Evolutionary conservation across 2,888 invertebrate species (phyloP).

Genomic region (Dolichomitus sp.): DNA sequence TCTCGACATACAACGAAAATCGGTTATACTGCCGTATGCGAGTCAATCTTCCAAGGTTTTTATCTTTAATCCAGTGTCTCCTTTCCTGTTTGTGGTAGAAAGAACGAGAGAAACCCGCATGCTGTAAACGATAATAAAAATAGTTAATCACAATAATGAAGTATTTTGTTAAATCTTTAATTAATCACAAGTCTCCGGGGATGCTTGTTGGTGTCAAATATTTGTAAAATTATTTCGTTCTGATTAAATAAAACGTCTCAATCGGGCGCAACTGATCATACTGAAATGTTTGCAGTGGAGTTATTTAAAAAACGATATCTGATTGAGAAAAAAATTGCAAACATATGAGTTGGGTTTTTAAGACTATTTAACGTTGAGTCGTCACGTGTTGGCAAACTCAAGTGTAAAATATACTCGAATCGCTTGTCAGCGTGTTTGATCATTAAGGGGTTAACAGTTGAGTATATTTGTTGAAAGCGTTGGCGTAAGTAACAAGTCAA

Average conservation of each 20-base stretch:
- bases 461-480: conserved; percentile 6
- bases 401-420: neutral
- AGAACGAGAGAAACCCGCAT: conserved; percentile 91
- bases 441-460: neutral
- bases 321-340: neutral
- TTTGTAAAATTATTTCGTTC: neutral
- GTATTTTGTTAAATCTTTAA: neutral
- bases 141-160: neutral
- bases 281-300: neutral
- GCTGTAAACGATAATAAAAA: conserved; percentile 87
- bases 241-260: neutral
- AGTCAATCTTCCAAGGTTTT: neutral
- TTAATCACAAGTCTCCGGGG: neutral
- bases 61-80: conserved; percentile 89
- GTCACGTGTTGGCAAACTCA: neutral
- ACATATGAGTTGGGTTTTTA: neutral
- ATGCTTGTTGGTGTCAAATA: neutral
- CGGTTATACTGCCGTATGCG: neutral
- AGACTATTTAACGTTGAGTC: neutral
- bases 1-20: conserved; percentile 21
- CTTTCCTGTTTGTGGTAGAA: conserved; percentile 92
- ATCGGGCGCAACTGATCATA: neutral
- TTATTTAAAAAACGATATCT: neutral
- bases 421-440: neutral
- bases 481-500: neutral